Base-by-base conservation (phyloP, 2,113 vertebrate species). In the Zapus hudsonius region DNA sequence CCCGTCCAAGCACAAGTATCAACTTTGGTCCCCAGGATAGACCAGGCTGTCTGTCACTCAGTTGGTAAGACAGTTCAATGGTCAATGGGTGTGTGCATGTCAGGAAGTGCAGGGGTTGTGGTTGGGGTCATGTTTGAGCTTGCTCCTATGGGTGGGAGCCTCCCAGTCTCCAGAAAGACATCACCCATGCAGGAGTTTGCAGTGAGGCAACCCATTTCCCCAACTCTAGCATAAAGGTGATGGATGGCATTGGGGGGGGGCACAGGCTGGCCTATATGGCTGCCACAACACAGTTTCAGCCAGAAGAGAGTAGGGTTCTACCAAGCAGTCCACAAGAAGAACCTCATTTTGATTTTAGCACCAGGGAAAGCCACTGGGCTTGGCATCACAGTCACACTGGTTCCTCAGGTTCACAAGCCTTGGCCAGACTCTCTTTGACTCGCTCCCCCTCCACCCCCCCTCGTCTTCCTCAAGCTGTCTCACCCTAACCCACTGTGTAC, bases 1-100 rank as follows among this genome's bases (percentile, higher is more conserved):
- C 91, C 88, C 92, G 88, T 92, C 67, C 85, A 76, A 93, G 90
- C 92, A 90, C 84, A 11, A 74, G 90, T 94, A 92, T 95, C 96
- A 95, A 87, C 82, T 90, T 75, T 64, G 57, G 83, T 75, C 79
- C 79, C 70, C 85, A 73, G 87, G 84, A 90, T 47, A 89, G 84
- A 72, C n/a, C 79, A 83, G 3, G n/a, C 73, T n/a, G 66, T 70
- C 73, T n/a, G 66, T 70, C 15, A 31, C 40, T 74, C 78, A 69
- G 55, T 74, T 57, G 84, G 85, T 84, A 78, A 79, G 69, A 66
- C 4, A 38, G 40, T 38, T 42, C 23, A 29, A 38, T 3, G 59
- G 73, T 64, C 78, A 66, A 52, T n/a, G 44, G 7, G 33, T 57
- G 23, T 23, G 22, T 10, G 23, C 0, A 31, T 64, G n/a, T 63